Conservation (phyloP, 2,888 invertebrate species). For the Parasteatoda lunata region DNA sequence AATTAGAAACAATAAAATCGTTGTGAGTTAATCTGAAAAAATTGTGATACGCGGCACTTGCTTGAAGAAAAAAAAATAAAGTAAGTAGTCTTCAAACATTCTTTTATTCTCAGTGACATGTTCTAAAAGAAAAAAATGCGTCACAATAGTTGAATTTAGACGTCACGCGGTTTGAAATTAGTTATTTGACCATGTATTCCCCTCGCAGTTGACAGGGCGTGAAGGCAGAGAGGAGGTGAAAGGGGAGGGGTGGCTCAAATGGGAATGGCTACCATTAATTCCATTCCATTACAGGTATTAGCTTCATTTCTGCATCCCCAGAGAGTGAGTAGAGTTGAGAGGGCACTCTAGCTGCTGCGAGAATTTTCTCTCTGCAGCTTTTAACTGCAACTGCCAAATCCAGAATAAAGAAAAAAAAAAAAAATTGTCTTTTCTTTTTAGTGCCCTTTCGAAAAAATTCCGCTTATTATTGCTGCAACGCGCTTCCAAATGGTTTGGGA, state of each 20-base stretch:
- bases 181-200: neutral
- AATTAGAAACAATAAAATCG: no score
- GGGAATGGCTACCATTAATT: neutral
- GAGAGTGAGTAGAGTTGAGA: neutral
- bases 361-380: neutral
- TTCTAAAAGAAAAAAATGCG: neutral
- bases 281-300: constrained; percentile 3
- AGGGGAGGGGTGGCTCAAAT: neutral
- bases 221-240: neutral
- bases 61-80: no score
- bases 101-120: no score
- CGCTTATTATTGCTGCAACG: no score
- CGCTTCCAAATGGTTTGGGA: no score
- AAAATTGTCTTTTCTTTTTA: no score
- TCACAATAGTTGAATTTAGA: constrained; percentile 1
- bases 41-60: no score
- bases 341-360: neutral
- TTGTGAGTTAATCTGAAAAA: no score
- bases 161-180: constrained; percentile 5
- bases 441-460: no score
- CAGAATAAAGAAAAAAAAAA: no score
- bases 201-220: neutral
- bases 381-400: no score
- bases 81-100: no score
- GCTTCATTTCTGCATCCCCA: neutral